A percentile compares a stretch with the other conserved stretches of the same genome.
Evolutionary conservation across 2,797 vertebrate genomes (phyloP).

Genomic region (Crenuchus spilurus): DNA sequence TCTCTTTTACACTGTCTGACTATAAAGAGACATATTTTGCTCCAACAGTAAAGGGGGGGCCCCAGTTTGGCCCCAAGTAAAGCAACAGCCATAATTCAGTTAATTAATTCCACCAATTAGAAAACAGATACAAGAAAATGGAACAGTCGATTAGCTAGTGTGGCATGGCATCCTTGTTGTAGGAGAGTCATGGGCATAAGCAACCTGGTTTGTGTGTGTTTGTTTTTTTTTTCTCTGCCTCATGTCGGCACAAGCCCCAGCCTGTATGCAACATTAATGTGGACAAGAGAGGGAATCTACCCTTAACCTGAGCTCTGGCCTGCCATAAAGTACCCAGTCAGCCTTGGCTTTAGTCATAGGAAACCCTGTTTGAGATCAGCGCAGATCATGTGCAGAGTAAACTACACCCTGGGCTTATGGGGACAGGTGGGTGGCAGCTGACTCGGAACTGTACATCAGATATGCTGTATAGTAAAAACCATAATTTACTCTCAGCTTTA

Average conservation of each 20-base stretch:
- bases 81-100: neutral
- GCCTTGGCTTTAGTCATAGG: constrained; percentile 29
- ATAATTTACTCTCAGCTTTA: too few relatives aligned
- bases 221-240: constrained; percentile 15
- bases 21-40: too few relatives aligned
- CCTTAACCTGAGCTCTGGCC: constrained; percentile 43
- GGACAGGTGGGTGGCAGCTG: constrained; percentile 12
- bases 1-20: too few relatives aligned
- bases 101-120: neutral
- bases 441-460: too few relatives aligned
- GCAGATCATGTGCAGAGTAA: constrained; percentile 17
- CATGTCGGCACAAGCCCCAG: neutral
- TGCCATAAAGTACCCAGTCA: constrained; percentile 32
- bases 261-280: constrained; percentile 49
- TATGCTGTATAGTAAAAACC: too few relatives aligned
- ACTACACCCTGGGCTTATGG: constrained; percentile 9
- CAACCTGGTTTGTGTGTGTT: constrained; percentile 9
- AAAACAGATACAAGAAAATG: neutral
- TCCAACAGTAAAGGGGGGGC: too few relatives aligned
- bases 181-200: constrained; percentile 3
- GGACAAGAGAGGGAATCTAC: constrained; percentile 40
- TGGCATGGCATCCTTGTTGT: neutral
- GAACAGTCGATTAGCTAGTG: constrained; percentile 22
- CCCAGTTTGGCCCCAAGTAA: too few relatives aligned
- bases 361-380: constrained; percentile 33